Percentiles rank a stretch among this genome's conserved stretches.
These are phyloP conservation scores for Staurois parvus DNA, from an alignment of 2,797 vertebrate species.

Conservation along the genomic window DNA sequence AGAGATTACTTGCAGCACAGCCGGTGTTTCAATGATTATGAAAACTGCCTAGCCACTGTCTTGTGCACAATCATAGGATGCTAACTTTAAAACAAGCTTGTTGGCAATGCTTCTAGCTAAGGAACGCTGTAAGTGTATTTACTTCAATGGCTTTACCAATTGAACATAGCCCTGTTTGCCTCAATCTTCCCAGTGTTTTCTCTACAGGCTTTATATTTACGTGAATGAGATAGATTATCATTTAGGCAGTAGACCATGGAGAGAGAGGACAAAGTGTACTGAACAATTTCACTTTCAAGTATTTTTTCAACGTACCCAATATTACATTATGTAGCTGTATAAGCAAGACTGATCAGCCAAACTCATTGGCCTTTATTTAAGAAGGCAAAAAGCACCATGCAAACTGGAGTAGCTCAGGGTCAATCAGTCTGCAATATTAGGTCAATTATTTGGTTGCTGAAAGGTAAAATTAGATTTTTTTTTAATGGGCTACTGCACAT, in stretches of 20 bases:
- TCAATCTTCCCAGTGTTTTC: constrained; percentile 11
- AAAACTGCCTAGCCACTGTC: not conserved
- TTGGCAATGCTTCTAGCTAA: constrained; percentile 28
- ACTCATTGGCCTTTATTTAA: not conserved
- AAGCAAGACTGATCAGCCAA: not conserved
- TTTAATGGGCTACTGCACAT: too few relatives aligned
- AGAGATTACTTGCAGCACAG: constrained; percentile 20
- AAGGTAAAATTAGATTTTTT: too few relatives aligned
- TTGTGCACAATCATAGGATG: constrained; percentile 6
- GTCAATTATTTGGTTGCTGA: not conserved
- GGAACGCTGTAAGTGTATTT: constrained; percentile 23
- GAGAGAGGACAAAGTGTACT: not conserved
- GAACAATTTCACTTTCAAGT: not conserved
- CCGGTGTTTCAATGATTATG: constrained; percentile 2
- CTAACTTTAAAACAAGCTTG: constrained; percentile 30
- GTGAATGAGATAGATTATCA: constrained; percentile 30
- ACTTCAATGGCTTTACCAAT: constrained; percentile 35
- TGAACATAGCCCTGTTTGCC: constrained; percentile 38
- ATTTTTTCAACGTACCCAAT: not conserved
- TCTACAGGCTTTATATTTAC: constrained; percentile 18
- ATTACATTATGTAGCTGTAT: not conserved
- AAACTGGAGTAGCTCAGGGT: not conserved
- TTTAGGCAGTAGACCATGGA: constrained; percentile 24
- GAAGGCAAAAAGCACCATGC: not conserved
- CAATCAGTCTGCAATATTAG: not conserved